Base-by-base conservation (phyloP, 2,113 vertebrate genomes). In the Triplophysa rosa region DNA sequence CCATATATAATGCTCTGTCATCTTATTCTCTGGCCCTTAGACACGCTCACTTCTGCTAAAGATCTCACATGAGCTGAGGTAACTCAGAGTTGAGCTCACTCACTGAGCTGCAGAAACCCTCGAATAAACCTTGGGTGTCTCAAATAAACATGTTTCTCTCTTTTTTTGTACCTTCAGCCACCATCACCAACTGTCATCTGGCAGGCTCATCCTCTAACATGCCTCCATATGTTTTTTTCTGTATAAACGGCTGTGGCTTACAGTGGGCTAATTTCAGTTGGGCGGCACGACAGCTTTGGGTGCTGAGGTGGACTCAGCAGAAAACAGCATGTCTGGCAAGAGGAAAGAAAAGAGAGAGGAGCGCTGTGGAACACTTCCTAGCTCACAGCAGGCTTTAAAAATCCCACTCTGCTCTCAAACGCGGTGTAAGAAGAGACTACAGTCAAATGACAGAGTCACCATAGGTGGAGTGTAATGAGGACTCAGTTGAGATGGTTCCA, bases 261-360 rank as follows among this genome's bases (percentile, higher is more conserved):
- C 77, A 74, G 80, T 63, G 82, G 9, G 81, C 83, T 88, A 87
- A 90, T 85, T 88, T 86, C 83, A 78, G 62, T 77, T 74, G 77
- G 71, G 80, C 80, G 72, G 49, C 56, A 65, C 67, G 64, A 61
- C 71, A 40, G 80, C 65, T 52, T 10, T 67, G 67, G 21, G 63
- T 72, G 70, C 80, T 78, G 80, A 82, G 63, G 66, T 66, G 74
- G 87, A 85, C 19, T 64, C 80, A 77, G 58, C 67, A 23, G 70
- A 24, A 52, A 52, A 52, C 19, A 19, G 49, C 26, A n/a, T 64
- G 49, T 42, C 54, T 63, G 79, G 17, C 49, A 75, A 24, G 40
- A 23, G 17, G 71, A 45, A 58, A 49, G 67, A 4, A 52, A 17
- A 37, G 37, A 56, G 33, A 4, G 47, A 21, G 37, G 21, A 58